Conservation (phyloP, 1,140 invertebrate genomes). For the Drosophila santomea region DNA sequence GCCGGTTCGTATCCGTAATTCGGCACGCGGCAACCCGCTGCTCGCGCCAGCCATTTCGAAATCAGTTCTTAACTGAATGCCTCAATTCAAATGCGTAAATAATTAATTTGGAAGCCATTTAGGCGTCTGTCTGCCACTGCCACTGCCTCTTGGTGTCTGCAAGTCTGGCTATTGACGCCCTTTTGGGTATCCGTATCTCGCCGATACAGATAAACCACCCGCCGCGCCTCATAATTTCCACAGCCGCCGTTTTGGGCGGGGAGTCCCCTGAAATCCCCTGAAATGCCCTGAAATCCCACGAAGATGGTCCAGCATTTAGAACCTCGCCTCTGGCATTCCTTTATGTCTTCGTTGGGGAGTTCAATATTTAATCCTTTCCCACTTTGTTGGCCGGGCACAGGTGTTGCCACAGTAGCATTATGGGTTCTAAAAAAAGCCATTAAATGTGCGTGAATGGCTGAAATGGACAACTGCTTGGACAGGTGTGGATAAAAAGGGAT, state of each 20-base stretch:
- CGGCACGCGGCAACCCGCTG: constrained; percentile 59
- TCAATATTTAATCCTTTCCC: constrained; percentile 40
- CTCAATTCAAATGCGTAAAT: constrained; percentile 80
- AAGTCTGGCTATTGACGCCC: constrained; percentile 41
- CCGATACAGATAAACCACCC: constrained; percentile 69
- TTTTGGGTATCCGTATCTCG: constrained; percentile 31
- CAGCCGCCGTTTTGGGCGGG: constrained; percentile 17
- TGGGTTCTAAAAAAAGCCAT: constrained; percentile 7
- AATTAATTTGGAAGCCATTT: constrained; percentile 81
- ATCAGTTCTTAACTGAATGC: constrained; percentile 76
- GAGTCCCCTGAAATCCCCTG: not conserved
- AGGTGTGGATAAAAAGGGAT: not conserved
- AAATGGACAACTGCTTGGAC: not conserved
- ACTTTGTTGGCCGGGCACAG: constrained; percentile 31
- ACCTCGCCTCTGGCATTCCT: constrained; percentile 15
- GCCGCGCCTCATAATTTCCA: constrained; percentile 68
- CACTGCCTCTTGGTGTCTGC: constrained; percentile 1
- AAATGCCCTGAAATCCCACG: not conserved
- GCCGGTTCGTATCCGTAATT: constrained; percentile 43
- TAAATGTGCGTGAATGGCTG: constrained; percentile 9
- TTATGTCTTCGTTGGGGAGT: constrained; percentile 31
- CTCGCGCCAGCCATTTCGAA: constrained; percentile 66
- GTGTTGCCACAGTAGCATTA: constrained; percentile 30
- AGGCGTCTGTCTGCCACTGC: constrained; percentile 22
- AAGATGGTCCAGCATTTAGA: constrained; percentile 17